Conservation (phyloP, 2,797 vertebrate genomes). For the Sebastiscus tertius region DNA sequence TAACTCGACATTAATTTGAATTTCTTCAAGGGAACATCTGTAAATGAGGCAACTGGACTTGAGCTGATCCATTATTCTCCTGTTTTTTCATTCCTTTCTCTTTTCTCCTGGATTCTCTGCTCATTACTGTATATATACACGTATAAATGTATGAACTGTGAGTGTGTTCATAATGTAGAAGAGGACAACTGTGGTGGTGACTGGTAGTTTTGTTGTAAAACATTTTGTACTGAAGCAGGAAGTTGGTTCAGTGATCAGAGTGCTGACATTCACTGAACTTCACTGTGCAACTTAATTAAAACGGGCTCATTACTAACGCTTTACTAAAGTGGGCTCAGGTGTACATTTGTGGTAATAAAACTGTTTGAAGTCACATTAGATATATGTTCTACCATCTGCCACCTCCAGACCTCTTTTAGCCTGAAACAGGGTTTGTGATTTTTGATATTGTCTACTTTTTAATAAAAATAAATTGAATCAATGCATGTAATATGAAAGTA, state of each 20-base stretch:
- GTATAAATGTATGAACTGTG: conserved; percentile 19
- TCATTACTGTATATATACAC: conserved; percentile 6
- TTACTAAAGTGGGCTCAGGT: background rate
- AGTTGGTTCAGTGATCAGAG: background rate
- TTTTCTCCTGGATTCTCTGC: background rate
- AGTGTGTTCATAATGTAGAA: conserved; percentile 1
- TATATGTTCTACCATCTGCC: background rate
- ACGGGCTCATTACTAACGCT: background rate
- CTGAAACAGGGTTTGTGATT: conserved; percentile 35
- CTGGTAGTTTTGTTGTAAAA: background rate
- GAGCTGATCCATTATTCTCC: background rate
- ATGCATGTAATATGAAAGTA: background rate
- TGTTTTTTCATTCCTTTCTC: conserved; percentile 8
- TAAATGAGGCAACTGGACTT: background rate
- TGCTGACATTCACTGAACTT: background rate
- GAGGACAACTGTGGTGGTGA: background rate
- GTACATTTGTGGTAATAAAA: background rate
- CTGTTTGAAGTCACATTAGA: background rate
- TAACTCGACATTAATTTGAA: background rate
- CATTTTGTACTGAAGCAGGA: background rate
- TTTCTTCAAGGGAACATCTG: background rate
- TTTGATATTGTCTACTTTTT: conserved; percentile 59
- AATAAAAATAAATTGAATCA: conserved; percentile 36
- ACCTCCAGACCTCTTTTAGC: conserved; percentile 12
- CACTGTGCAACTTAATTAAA: background rate